phyloP scores from a whole-genome alignment of 2,797 vertebrate genomes.

The Gobio occitaniae region DNA sequence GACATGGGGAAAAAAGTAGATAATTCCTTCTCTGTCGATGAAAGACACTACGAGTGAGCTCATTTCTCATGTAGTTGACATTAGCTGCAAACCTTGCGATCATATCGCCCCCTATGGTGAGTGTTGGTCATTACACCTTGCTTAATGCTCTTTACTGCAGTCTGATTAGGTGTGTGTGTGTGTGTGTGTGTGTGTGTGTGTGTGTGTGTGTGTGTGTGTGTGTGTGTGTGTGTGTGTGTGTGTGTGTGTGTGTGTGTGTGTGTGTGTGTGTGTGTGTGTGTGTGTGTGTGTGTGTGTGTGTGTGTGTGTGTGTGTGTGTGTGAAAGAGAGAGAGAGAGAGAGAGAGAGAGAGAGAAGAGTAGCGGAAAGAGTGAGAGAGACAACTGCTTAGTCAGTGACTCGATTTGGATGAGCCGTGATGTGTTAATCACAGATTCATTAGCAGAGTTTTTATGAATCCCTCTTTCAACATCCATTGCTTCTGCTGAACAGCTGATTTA shows the following conservation, averaged over 20 bases:
- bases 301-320: slow-evolving; percentile 3
- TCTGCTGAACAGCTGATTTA: slow-evolving; percentile 24
- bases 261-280: background rate
- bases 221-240: background rate
- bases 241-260: background rate
- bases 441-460: slow-evolving; percentile 28
- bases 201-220: slow-evolving; percentile 1
- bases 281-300: background rate
- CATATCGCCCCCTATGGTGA: slow-evolving; percentile 23
- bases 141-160: background rate
- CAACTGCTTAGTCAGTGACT: slow-evolving; percentile 25
- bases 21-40: background rate
- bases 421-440: slow-evolving; percentile 46
- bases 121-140: slow-evolving; percentile 23
- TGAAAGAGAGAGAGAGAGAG: background rate
- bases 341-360: too few species aligned
- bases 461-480: background rate
- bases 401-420: background rate
- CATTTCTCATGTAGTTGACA: background rate
- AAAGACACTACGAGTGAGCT: background rate
- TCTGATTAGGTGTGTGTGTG: slow-evolving; percentile 1
- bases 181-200: background rate
- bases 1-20: background rate
- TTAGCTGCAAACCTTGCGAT: background rate
- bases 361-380: background rate